These are phyloP conservation scores for Porites lutea DNA, from an alignment of 64 coral and sea anemone genomes.

Conservation along the genomic window DNA sequence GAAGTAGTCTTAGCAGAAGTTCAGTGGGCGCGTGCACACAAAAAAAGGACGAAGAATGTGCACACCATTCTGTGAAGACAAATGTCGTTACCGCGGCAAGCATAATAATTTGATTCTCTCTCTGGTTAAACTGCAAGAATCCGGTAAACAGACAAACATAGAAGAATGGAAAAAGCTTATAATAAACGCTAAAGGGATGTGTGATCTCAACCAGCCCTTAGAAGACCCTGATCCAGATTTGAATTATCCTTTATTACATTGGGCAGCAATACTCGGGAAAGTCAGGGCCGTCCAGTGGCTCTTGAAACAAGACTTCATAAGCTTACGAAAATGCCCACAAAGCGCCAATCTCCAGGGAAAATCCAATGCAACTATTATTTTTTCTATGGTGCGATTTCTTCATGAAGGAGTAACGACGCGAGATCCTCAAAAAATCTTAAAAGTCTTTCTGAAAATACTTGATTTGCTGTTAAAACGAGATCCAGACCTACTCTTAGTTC, in stretches of 20 bases:
- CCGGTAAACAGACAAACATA: not conserved
- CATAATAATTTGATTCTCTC: not conserved
- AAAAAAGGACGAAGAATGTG: not conserved
- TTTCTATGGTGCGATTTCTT: not conserved
- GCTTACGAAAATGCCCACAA: not conserved
- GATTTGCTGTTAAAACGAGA: not conserved
- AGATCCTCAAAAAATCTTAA: not conserved
- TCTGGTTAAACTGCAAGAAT: not conserved
- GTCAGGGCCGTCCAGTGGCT: not conserved
- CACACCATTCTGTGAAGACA: not conserved
- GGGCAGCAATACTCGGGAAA: not conserved
- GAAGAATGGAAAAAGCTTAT: not conserved
- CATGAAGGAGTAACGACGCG: not conserved
- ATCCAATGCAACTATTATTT: not conserved
- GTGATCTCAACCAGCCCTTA: not conserved
- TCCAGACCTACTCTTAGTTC: not conserved
- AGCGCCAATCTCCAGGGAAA: not conserved
- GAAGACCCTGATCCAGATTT: not conserved
- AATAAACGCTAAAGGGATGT: not conserved
- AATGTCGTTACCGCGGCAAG: not conserved
- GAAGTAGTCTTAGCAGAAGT: no score
- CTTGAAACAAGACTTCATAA: not conserved
- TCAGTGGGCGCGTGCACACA: not conserved
- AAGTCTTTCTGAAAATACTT: not conserved
- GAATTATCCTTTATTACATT: not conserved